These are phyloP conservation scores for Lithodes maja DNA, from an alignment of 2,888 invertebrate species.

Conservation along the genomic window DNA sequence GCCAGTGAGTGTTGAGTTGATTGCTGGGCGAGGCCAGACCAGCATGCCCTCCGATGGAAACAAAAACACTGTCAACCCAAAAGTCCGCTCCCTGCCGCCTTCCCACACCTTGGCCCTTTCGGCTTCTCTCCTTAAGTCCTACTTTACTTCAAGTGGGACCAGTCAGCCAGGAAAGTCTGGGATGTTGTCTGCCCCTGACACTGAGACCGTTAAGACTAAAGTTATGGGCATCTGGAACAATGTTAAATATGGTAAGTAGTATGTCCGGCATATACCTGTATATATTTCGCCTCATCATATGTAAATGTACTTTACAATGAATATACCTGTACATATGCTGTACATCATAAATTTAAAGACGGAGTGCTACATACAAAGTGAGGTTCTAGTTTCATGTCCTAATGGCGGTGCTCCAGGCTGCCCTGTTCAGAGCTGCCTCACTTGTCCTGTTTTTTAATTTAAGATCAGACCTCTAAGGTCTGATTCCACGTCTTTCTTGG, in stretches of 20 bases:
- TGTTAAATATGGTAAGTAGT: constrained; percentile 87
- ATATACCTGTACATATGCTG: no score
- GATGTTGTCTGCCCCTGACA: constrained; percentile 34
- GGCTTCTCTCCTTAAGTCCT: constrained; percentile 54
- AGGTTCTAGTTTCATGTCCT: no score
- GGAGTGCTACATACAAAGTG: no score
- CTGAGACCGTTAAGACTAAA: constrained; percentile 82
- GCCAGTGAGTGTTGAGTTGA: constrained; percentile 53
- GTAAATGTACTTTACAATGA: no score
- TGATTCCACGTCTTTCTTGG: no score
- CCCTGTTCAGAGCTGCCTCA: no score
- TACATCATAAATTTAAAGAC: no score
- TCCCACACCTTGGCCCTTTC: constrained; percentile 56
- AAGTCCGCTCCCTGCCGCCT: constrained; percentile 44
- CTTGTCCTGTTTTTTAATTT: no score
- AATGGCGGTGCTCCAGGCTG: no score
- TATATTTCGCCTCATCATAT: no score
- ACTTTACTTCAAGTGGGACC: constrained; percentile 37
- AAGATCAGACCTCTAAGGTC: no score
- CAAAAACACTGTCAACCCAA: constrained; percentile 24
- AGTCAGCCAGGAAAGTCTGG: background rate
- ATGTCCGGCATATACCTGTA: no score
- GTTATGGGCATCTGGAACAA: constrained; percentile 93
- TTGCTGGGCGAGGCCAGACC: constrained; percentile 46
- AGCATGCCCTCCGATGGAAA: constrained; percentile 45